Evolutionary conservation across 1,140 invertebrate species (phyloP).

Genomic region (Pentalonia nigronervosa): DNA sequence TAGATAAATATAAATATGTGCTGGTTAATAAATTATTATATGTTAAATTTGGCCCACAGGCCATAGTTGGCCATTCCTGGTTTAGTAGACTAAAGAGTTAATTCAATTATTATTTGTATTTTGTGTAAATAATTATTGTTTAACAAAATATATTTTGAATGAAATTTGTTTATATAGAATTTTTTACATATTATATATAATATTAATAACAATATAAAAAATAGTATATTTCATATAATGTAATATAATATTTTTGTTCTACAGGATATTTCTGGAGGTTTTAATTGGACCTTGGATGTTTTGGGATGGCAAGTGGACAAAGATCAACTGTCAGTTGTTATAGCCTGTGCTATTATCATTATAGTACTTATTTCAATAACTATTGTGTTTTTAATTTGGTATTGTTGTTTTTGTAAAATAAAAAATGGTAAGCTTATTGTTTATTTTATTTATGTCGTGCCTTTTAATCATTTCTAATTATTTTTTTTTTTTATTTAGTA

Average conservation of each 20-base stretch:
- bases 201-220: neutral
- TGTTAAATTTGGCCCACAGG: too few species aligned
- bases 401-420: constrained; percentile 55
- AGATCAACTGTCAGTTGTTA: constrained; percentile 42
- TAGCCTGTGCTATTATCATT: constrained; percentile 46
- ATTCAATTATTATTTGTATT: neutral
- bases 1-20: too few species aligned
- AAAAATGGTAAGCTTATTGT: constrained; percentile 22
- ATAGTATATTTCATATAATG: neutral
- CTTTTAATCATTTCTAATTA: neutral
- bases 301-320: constrained; percentile 32
- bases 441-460: neutral
- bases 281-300: constrained; percentile 33
- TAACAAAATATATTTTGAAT: neutral
- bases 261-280: constrained; percentile 44
- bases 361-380: constrained; percentile 35
- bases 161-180: neutral
- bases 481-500: neutral
- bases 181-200: neutral
- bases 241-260: neutral
- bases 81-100: neutral
- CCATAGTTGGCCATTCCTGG: too few species aligned
- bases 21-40: too few species aligned
- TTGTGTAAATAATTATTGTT: neutral
- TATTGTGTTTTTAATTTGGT: constrained; percentile 50